Base-by-base conservation (phyloP, 2,113 vertebrate species). In the Leuciscus idus region DNA sequence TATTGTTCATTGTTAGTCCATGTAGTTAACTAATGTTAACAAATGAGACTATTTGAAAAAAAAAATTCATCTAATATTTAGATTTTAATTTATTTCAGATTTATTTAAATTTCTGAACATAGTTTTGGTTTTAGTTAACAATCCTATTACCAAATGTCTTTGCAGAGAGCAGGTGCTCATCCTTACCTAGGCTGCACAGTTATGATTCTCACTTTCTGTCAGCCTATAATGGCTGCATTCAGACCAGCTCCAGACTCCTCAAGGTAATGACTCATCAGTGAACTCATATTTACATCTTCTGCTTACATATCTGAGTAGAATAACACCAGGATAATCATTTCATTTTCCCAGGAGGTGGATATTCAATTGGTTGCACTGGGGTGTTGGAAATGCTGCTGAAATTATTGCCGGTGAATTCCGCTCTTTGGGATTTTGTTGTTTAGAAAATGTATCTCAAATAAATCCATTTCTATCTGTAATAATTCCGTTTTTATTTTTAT, bases 341-440 rank as follows among this genome's bases (percentile, higher is more conserved):
- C 12, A 46, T 80, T 62, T 91, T 90, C 89, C 46, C 87, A 98
- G 96, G 87, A 95, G 96, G 83, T 89, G 91, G 2, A 84, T 96
- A 28, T 97, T 97, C 91, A 97, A 94, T 86, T 96, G 96, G 96
- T 90, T 94, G 85, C 96, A 97, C n/a, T 95, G 94, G 92, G 91
- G 92, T 87, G 88, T 90, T 80, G 96, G 96, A 21, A 95, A 94
- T 46, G 90, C 90, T 85, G 93, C 93, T 86, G 95, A 96, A 91
- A 95, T 96, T 90, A 88, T 96, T 84, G 95, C 96, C 90, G 96
- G 96, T 97, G 88, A 96, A 59, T 15, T 30, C 64, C n/a, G 26
- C 8, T 70, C 5, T 83, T 61, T 78, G 50, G 17, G 43, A 46
- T 61, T 48, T 72, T 28, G 7, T 6, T 75, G 26, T 55, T 70